Percentiles rank a stretch among this genome's conserved stretches.
Conservation (phyloP, 2,113 vertebrate genomes). For the Trogon melanurus region DNA sequence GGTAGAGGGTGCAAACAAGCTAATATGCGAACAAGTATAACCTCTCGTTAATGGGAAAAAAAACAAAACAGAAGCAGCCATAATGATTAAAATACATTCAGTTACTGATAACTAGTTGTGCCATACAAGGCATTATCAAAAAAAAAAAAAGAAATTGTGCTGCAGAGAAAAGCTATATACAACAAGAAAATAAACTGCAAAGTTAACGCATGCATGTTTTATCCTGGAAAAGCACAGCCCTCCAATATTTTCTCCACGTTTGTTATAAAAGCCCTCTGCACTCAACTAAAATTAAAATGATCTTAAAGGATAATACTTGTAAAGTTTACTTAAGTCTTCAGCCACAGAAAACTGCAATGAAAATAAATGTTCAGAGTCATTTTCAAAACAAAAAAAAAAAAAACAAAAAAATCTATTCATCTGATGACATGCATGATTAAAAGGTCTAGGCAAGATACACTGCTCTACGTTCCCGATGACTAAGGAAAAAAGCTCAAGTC, state of each 20-base stretch:
- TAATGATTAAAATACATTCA: slow-evolving; percentile 85
- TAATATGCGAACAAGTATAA: slow-evolving; percentile 77
- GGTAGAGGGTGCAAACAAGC: slow-evolving; percentile 80
- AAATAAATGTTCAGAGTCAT: slow-evolving; percentile 80
- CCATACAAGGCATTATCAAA: slow-evolving; percentile 70
- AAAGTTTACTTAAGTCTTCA: slow-evolving; percentile 80
- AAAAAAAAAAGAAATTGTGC: slow-evolving; percentile 76
- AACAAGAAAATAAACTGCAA: slow-evolving; percentile 79
- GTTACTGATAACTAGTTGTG: slow-evolving; percentile 80
- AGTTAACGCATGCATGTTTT: slow-evolving; percentile 82
- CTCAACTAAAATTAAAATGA: slow-evolving; percentile 82
- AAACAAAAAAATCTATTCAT: slow-evolving; percentile 75
- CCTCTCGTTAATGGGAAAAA: slow-evolving; percentile 76
- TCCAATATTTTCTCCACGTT: slow-evolving; percentile 75
- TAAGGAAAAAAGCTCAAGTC: slow-evolving; percentile 79
- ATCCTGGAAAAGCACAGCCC: slow-evolving; percentile 80
- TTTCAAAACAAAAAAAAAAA: slow-evolving; percentile 69
- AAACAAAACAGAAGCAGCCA: slow-evolving; percentile 76
- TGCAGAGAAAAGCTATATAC: slow-evolving; percentile 82
- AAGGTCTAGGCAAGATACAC: slow-evolving; percentile 79
- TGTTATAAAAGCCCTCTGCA: slow-evolving; percentile 83
- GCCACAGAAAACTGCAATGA: slow-evolving; percentile 80
- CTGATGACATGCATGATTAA: slow-evolving; percentile 85
- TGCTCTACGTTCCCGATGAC: slow-evolving; percentile 78
- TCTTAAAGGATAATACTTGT: slow-evolving; percentile 81